These are phyloP conservation scores for Squalus acanthias DNA, from an alignment of 2,797 vertebrate genomes.

Conservation along the genomic window DNA sequence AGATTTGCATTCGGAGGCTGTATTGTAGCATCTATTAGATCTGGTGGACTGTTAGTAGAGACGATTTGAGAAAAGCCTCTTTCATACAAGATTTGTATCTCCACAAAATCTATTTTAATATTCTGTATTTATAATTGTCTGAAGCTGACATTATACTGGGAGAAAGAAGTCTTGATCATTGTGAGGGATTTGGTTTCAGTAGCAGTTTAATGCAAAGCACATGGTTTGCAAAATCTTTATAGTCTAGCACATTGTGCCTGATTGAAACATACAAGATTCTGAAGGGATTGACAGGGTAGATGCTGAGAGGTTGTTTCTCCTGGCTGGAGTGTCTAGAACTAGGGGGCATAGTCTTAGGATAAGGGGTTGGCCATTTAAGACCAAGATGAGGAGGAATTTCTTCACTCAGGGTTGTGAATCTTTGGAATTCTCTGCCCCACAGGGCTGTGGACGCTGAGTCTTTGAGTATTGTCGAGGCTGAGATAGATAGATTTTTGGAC, in stretches of 20 bases:
- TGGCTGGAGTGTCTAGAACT: too few species aligned
- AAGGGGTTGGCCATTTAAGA: too few species aligned
- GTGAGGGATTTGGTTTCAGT: background rate
- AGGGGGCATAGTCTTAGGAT: too few species aligned
- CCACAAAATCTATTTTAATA: background rate
- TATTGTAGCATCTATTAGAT: background rate
- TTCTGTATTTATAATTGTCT: background rate
- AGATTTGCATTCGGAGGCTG: background rate
- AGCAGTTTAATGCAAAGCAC: background rate
- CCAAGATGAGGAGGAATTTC: too few species aligned
- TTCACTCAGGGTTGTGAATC: too few species aligned
- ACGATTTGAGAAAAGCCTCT: background rate
- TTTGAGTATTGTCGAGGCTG: too few species aligned
- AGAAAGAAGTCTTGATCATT: background rate
- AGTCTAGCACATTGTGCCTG: background rate
- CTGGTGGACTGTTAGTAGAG: background rate
- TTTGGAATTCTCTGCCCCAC: too few species aligned
- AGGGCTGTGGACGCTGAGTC: too few species aligned
- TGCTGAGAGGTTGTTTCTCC: too few species aligned
- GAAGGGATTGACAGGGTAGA: too few species aligned
- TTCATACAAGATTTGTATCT: background rate
- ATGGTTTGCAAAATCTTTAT: background rate
- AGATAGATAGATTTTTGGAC: too few species aligned
- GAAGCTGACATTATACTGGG: background rate
- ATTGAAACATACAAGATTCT: too few species aligned